These are phyloP conservation scores for Flexamia atlantica DNA, from an alignment of 2,888 invertebrate genomes.

Conservation along the genomic window DNA sequence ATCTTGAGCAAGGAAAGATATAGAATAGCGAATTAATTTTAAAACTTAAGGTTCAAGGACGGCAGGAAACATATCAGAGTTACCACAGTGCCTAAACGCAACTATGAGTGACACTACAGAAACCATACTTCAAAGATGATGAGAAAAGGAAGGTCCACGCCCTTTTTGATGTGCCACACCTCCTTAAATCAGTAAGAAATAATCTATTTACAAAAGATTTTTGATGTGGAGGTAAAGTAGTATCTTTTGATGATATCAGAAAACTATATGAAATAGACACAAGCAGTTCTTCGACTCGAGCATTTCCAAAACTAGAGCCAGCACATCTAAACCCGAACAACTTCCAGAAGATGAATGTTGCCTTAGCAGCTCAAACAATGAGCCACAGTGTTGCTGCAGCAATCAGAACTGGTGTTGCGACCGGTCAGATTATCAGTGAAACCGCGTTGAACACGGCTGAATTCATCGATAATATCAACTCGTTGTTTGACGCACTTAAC, in stretches of 20 bases:
- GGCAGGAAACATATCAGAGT: constrained; percentile 61
- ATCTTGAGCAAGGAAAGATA: no score
- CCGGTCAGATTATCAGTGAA: constrained; percentile 64
- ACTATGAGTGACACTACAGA: constrained; percentile 66
- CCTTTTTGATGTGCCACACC: constrained; percentile 68
- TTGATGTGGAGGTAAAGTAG: constrained; percentile 47
- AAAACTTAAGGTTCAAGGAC: background rate
- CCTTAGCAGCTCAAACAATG: constrained; percentile 69
- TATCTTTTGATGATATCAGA: constrained; percentile 66
- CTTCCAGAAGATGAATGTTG: constrained; percentile 70
- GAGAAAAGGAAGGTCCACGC: constrained; percentile 67
- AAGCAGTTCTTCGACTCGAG: constrained; percentile 62
- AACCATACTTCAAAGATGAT: constrained; percentile 59
- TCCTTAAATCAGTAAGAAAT: constrained; percentile 68
- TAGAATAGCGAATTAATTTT: constrained; percentile 63
- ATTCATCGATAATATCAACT: constrained; percentile 68
- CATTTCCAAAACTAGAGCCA: constrained; percentile 68
- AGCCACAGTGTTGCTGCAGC: constrained; percentile 69
- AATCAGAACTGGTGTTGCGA: constrained; percentile 65
- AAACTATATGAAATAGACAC: constrained; percentile 66
- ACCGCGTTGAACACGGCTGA: constrained; percentile 66
- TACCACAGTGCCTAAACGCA: constrained; percentile 66
- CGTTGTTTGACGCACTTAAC: constrained; percentile 68
- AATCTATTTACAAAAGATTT: constrained; percentile 66
- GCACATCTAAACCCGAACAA: constrained; percentile 67